Base-by-base conservation (phyloP, 2,888 invertebrate species). In the Euzophera pinguis region DNA sequence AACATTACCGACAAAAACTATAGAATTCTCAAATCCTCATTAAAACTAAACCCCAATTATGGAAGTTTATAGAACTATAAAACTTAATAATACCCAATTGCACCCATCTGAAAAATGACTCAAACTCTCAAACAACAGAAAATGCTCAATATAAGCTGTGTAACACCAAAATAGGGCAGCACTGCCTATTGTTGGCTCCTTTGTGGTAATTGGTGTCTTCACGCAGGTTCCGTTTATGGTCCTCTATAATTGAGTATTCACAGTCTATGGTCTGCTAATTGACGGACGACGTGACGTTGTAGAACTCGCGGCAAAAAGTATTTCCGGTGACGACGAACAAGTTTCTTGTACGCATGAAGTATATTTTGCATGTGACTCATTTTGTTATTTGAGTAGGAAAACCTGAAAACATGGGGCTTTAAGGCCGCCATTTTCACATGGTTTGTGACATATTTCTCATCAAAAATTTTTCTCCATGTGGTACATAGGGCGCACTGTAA, bases 211-310 rank as follows among this genome's bases (percentile, higher is more conserved):
- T 71, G 70, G 64, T 60, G 57, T 63, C 59, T 67, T 64, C 60
- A 62, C 58, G 65, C 61, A 52, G 53, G n/a, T 22, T 38, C 75
- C 75, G 14, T 68, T 60, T 69, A 78, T 35, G 71, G 77, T 37
- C 13, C 39, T 56, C 63, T 45, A 62, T 73, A 70, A 78, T 79
- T 78, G 75, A 71, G 75, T 78, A 73, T 79, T 78, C 79, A 73
- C 73, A 68, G 71, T 45, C 54, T 59, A 62, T 61, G 60, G 57
- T 54, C 53, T 56, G 57, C 67, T 80, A 78, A 79, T 80, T 80
- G 80, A 78, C 79, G 78, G 75, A 69, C 56, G 56, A 41, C 7
- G 39, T 52, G 62, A 54, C 60, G 65, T 63, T 43, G 63, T 63
- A 66, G 66, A 66, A 50, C 62, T 61, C 65, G 41, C 43, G 14